Evolutionary conservation across 2,797 vertebrate species (phyloP).

Genomic region (Silurus lanzhouensis): DNA sequence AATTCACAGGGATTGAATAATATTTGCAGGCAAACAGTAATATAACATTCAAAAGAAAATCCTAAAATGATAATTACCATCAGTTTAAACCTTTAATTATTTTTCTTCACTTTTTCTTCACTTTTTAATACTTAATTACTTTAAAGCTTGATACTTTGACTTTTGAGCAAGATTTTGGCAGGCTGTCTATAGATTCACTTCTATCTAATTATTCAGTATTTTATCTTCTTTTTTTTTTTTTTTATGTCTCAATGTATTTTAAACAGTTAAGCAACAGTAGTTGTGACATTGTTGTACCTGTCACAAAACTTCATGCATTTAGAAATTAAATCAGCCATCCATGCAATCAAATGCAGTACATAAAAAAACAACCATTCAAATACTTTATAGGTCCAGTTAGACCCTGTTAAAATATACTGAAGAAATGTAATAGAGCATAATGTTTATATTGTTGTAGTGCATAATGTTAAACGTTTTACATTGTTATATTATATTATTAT

Average conservation of each 20-base stretch:
- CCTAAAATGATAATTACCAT: not conserved
- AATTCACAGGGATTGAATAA: not conserved
- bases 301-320: not conserved
- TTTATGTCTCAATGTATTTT: not conserved
- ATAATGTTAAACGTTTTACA: not conserved
- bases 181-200: not conserved
- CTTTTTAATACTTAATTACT: not conserved
- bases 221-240: not conserved
- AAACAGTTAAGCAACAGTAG: not conserved
- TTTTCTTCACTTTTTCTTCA: too few relatives aligned
- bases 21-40: not conserved
- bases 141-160: not conserved
- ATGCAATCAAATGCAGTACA: not conserved
- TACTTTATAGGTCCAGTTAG: not conserved
- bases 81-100: not conserved
- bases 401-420: not conserved
- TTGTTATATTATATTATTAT: not conserved
- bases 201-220: not conserved
- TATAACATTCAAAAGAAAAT: too few relatives aligned
- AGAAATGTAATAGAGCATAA: not conserved
- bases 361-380: not conserved
- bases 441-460: not conserved
- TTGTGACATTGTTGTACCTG: not conserved
- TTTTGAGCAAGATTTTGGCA: not conserved
- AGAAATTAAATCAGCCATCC: not conserved